These are phyloP conservation scores for Drosophila teissieri DNA, from an alignment of 1,140 invertebrate genomes.

Conservation along the genomic window DNA sequence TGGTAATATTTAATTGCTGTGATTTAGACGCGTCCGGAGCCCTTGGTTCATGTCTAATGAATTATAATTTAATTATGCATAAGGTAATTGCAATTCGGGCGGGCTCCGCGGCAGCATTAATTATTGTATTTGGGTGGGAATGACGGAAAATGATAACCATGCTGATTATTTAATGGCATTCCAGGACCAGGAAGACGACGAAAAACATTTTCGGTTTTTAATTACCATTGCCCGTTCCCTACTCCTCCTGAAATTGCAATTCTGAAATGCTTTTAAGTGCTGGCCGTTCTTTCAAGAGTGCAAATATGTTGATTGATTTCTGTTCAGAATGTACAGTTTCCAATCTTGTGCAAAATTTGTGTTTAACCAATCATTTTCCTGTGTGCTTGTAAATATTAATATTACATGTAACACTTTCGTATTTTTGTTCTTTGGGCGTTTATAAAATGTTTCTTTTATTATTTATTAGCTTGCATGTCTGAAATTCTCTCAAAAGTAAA, in stretches of 20 bases:
- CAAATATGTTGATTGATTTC: conserved; percentile 21
- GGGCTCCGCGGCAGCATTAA: conserved; percentile 29
- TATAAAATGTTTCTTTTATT: not conserved
- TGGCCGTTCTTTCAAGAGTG: conserved; percentile 4
- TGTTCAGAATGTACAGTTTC: not conserved
- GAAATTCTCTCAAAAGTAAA: not conserved
- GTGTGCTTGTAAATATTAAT: not conserved
- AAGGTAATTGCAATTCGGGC: conserved; percentile 47
- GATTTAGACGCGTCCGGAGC: conserved; percentile 19
- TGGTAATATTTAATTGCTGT: conserved; percentile 35
- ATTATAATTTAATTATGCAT: conserved; percentile 74
- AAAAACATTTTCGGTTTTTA: conserved; percentile 17
- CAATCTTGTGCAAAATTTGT: not conserved
- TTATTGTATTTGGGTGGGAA: conserved; percentile 21
- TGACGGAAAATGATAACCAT: conserved; percentile 23
- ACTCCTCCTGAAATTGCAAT: conserved; percentile 2
- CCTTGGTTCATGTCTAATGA: conserved; percentile 25
- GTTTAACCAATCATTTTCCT: not conserved
- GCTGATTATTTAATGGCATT: conserved; percentile 34
- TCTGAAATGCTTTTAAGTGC: not conserved
- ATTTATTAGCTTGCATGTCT: not conserved
- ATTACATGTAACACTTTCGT: too few relatives aligned
- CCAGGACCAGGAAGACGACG: not conserved
- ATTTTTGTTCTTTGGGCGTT: too few relatives aligned
- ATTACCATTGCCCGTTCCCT: not conserved